These are phyloP conservation scores for Troilus luridus DNA, from an alignment of 2,888 invertebrate species.

Conservation along the genomic window DNA sequence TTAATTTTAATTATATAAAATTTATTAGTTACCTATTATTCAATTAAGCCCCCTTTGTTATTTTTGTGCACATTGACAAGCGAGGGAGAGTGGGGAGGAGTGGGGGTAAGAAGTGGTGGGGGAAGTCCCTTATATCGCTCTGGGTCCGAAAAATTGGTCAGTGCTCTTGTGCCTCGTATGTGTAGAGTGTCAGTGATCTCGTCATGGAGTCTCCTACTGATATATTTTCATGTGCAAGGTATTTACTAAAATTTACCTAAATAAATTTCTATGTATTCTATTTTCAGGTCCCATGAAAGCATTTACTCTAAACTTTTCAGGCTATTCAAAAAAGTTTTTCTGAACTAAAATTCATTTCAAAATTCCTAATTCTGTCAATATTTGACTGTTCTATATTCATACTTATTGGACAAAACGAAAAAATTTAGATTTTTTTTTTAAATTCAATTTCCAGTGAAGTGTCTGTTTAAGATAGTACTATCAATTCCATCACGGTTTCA, in stretches of 20 bases:
- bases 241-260: not conserved
- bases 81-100: not conserved
- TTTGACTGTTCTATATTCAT: not conserved
- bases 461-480: not conserved
- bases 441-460: not conserved
- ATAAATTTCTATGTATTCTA: not conserved
- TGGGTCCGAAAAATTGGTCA: not conserved
- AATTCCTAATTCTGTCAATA: not conserved
- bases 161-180: constrained; percentile 6
- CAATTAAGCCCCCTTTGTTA: not conserved
- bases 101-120: constrained; percentile 29
- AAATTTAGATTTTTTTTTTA: no score
- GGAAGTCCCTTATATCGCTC: constrained; percentile 22
- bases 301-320: not conserved
- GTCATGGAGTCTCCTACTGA: constrained; percentile 61
- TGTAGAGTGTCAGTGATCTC: constrained; percentile 26
- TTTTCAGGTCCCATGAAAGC: not conserved
- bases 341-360: not conserved
- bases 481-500: constrained; percentile 1
- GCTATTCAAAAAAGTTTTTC: not conserved
- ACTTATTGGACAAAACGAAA: not conserved
- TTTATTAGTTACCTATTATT: no score
- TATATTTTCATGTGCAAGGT: constrained; percentile 62
- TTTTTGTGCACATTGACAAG: not conserved
- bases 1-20: no score